These are phyloP conservation scores for Diaperis boleti DNA, from an alignment of 2,888 invertebrate genomes.

Conservation along the genomic window DNA sequence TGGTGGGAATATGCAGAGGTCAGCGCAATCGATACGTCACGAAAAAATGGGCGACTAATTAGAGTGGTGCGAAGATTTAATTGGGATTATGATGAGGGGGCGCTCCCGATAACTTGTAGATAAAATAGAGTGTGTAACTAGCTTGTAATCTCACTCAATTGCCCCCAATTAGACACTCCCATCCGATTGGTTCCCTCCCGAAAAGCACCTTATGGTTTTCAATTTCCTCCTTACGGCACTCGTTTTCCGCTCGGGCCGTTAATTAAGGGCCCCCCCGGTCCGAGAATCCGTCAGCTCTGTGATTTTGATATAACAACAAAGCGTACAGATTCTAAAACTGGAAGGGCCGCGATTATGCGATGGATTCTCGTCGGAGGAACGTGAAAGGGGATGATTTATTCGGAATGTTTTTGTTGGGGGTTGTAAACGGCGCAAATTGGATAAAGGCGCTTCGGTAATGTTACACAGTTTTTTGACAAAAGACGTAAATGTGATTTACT, in stretches of 20 bases:
- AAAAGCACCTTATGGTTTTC: slow-evolving; percentile 25
- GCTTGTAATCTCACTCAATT: too few relatives aligned
- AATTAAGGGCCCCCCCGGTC: slow-evolving; percentile 43
- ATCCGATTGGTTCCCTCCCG: too few relatives aligned
- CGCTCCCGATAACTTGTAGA: too few relatives aligned
- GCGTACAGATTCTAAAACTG: slow-evolving; percentile 59
- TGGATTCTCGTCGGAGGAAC: slow-evolving; percentile 5
- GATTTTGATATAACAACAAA: slow-evolving; percentile 57
- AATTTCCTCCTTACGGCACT: slow-evolving; percentile 24
- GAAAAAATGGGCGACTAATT: neutral
- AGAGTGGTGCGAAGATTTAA: neutral
- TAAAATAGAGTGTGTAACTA: too few relatives aligned
- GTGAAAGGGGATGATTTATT: slow-evolving; percentile 18
- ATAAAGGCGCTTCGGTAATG: too few relatives aligned
- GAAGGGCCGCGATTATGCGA: slow-evolving; percentile 15
- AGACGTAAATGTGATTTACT: neutral
- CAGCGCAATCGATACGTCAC: neutral
- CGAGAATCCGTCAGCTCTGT: slow-evolving; percentile 58
- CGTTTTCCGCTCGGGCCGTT: slow-evolving; percentile 8
- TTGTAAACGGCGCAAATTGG: neutral
- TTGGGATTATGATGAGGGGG: neutral
- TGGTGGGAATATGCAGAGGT: neutral
- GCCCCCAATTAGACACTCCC: too few relatives aligned
- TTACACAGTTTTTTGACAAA: neutral
- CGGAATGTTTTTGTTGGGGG: slow-evolving; percentile 6